These are phyloP conservation scores for Orthosia incerta DNA, from an alignment of 2,888 invertebrate genomes.

Conservation along the genomic window DNA sequence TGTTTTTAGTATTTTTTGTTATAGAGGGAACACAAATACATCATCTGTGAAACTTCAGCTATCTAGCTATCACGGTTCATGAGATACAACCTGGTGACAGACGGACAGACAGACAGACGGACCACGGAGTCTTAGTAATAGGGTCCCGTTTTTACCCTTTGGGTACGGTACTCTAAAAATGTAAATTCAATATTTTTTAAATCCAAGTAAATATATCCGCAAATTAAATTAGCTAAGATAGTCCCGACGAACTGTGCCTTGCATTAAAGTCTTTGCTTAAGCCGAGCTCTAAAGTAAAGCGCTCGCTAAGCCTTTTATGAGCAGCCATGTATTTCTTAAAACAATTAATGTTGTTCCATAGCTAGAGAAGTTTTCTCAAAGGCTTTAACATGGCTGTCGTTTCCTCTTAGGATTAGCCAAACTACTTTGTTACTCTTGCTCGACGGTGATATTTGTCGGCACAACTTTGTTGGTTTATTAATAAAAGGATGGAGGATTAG, in stretches of 20 bases:
- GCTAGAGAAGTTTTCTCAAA: slow-evolving; percentile 72
- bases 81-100: no score
- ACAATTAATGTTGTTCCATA: slow-evolving; percentile 73
- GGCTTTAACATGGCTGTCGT: slow-evolving; percentile 73
- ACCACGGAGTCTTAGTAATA: no score
- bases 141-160: no score
- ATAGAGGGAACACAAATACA: no score
- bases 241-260: slow-evolving; percentile 30
- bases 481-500: slow-evolving; percentile 44
- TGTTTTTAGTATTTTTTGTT: no score
- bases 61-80: no score
- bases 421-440: slow-evolving; percentile 70
- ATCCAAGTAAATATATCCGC: neutral
- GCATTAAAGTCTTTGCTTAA: slow-evolving; percentile 54
- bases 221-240: slow-evolving; percentile 51
- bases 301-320: slow-evolving; percentile 68
- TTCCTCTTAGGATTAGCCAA: slow-evolving; percentile 70
- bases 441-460: slow-evolving; percentile 64
- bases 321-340: slow-evolving; percentile 74
- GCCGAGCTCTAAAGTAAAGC: slow-evolving; percentile 53
- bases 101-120: no score
- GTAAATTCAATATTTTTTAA: neutral
- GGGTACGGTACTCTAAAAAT: neutral
- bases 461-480: slow-evolving; percentile 53
- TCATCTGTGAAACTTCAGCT: no score